Evolutionary conservation across 2,113 vertebrate genomes (phyloP), one percentile per base, ranked within the genome.

Genomic region (Candoia aspera): DNA sequence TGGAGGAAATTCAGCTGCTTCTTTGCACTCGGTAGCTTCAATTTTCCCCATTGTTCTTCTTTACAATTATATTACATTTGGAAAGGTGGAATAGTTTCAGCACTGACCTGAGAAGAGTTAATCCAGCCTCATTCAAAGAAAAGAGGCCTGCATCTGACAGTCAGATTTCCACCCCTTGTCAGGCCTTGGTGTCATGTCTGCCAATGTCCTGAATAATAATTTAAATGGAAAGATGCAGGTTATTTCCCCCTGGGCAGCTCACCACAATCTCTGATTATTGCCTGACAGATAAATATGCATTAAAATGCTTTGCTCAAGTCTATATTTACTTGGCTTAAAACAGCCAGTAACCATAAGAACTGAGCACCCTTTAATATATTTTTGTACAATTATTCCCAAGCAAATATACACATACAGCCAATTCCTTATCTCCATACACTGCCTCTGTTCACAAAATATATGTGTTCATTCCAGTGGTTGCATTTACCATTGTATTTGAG

Each of bases 181-280:
- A 83, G 26, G 84, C 54, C 54, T 83, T 89, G 79, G 59, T 89
- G 87, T 89, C 57, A 84, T 84, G 91, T 92, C 91, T 88, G 86
- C 91, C 91, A 57, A 62, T 92, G 68, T 84, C 87, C 91, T 84
- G 85, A 89, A 93, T 90, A 88, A 46, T 88, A 90, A 91, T 83
- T 93, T 93, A 91, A 88, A 93, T 91, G 89, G 92, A 91, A 91
- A 90, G 89, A 90, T 93, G 89, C 89, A 91, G 92, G 85, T 90
- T 93, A 93, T 93, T 93, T 90, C 92, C 92, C 92, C 55, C 29
- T 79, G 64, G 92, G 92, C 89, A 54, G 55, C 15, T 93, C 89
- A 84, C 88, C 88, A 89, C 79, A 5, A 89, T 92, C 73, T 89
- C 84, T 79, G 88, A 59, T 84, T 85, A 90, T 85, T 89, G 87